phyloP scores from a whole-genome alignment of 2,113 vertebrate genomes.

The Forbesichthys agassizii region DNA sequence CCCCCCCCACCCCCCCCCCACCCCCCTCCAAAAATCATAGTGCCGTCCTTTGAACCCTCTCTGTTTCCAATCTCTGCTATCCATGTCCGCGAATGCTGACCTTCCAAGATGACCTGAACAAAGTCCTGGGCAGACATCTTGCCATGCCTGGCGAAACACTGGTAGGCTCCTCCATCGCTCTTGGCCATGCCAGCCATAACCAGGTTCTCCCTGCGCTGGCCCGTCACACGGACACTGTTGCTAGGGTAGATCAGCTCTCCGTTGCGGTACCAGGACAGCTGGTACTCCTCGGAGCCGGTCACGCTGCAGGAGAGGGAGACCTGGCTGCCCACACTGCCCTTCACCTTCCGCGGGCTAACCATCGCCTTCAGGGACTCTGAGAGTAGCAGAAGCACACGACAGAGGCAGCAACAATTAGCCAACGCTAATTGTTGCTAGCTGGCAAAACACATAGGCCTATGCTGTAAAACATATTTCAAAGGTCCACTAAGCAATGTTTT shows the following conservation, averaged over 20 bases:
- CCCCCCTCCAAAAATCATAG: too few species aligned
- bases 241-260: conserved; percentile 92
- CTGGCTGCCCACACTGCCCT: conserved; percentile 96
- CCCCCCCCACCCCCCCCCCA: too few species aligned
- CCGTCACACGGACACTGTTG: conserved; percentile 91
- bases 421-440: not conserved
- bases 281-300: conserved; percentile 90
- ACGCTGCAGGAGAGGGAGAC: conserved; percentile 94
- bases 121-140: conserved; percentile 97
- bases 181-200: conserved; percentile 98
- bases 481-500: too few species aligned
- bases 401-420: not conserved
- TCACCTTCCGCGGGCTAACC: conserved; percentile 93
- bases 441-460: too few species aligned
- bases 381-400: not conserved
- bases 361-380: conserved; percentile 90
- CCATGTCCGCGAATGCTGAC: conserved; percentile 36
- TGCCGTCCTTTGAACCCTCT: too few species aligned
- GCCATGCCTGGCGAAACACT: conserved; percentile 93
- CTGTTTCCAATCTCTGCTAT: not conserved
- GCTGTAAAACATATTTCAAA: too few species aligned
- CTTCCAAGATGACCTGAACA: conserved; percentile 96
- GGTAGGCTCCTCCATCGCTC: conserved; percentile 95
- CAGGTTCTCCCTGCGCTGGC: conserved; percentile 88
- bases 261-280: conserved; percentile 95